Evolutionary conservation across 2,113 vertebrate species (phyloP), one percentile per base, ranked within the genome.

Genomic region (Ailurus styani): DNA sequence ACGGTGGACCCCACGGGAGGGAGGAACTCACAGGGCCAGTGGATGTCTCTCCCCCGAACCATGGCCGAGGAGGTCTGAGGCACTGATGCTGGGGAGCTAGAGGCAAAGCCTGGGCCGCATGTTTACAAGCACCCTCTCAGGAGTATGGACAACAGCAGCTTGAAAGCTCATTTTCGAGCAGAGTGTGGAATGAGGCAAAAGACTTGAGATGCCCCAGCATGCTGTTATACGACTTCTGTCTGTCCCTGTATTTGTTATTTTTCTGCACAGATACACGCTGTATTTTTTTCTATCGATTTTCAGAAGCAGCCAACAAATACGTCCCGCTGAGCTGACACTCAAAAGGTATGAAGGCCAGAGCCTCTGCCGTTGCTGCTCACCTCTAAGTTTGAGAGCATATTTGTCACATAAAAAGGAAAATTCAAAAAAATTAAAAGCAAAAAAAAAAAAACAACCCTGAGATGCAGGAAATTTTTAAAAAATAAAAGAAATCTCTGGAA

Each of bases 341-440:
- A 34, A 66, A 90, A 90, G 7, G 45, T 86, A 81, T 27, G 47
- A 66, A 87, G 47, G 21, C 34, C 66, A 95, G 54, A 72, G 31
- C 42, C 87, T 87, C 66, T 88, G 66, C 75, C 55, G 54, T 14
- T 2, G 10, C 42, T 90, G 64, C 73, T 68, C 77, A 79, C 60
- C 66, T 85, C 82, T 45, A 70, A 89, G 20, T 87, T 13, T 70
- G 72, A 72, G 82, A 78, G 31, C 42, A 11, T 42, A 31, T 62
- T 68, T 90, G 79, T 77, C 86, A 87, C 11, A 47, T 68, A 83
- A 31, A 78, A 89, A 93, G 88, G 57, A 72, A 91, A 90, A 96
- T 45, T 66, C 57, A 82, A 91, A 87, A 60, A 27, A 27, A 25
- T 25, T 57, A 21, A 55, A 55, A 55, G 54, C 54, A 55, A 62